Percentiles rank a stretch among this genome's conserved stretches.
Evolutionary conservation across 2,797 vertebrate species (phyloP).

Genomic region (Varecia variegata): DNA sequence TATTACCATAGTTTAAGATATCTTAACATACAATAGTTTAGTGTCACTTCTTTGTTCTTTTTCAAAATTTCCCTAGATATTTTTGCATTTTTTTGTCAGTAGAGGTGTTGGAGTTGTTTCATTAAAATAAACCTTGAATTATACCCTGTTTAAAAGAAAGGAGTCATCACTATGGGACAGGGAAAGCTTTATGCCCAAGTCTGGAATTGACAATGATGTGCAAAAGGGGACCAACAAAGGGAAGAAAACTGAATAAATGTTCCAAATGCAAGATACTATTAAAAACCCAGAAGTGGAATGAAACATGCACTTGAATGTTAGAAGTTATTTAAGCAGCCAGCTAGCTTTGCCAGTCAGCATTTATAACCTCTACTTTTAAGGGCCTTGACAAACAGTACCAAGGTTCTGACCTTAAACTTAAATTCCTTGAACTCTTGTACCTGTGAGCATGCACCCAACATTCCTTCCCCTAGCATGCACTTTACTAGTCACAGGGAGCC

Average conservation of each 20-base stretch:
- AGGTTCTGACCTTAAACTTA: constrained; percentile 78
- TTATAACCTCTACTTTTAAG: constrained; percentile 16
- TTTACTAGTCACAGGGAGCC: constrained; percentile 63
- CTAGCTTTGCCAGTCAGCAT: constrained; percentile 16
- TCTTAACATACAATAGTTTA: not conserved
- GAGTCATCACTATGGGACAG: not conserved
- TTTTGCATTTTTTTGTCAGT: not conserved
- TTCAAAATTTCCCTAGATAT: not conserved
- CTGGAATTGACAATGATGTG: not conserved
- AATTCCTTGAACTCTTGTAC: constrained; percentile 71
- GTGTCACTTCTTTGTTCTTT: not conserved
- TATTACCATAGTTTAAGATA: not conserved
- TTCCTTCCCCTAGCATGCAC: constrained; percentile 35
- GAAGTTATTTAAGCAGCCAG: constrained; percentile 32
- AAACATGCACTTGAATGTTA: constrained; percentile 41
- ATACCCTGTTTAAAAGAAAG: not conserved
- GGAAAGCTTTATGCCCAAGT: not conserved
- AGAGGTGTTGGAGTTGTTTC: not conserved
- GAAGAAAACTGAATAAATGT: not conserved
- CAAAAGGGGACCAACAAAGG: not conserved
- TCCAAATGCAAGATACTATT: not conserved
- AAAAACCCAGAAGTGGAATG: not conserved
- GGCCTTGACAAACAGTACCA: constrained; percentile 69
- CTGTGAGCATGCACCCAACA: constrained; percentile 63
- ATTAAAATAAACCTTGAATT: not conserved